A percentile compares a stretch with the other conserved stretches of the same genome.
Conservation (phyloP, 2,113 vertebrate genomes). For the Peromyscus californicus region DNA sequence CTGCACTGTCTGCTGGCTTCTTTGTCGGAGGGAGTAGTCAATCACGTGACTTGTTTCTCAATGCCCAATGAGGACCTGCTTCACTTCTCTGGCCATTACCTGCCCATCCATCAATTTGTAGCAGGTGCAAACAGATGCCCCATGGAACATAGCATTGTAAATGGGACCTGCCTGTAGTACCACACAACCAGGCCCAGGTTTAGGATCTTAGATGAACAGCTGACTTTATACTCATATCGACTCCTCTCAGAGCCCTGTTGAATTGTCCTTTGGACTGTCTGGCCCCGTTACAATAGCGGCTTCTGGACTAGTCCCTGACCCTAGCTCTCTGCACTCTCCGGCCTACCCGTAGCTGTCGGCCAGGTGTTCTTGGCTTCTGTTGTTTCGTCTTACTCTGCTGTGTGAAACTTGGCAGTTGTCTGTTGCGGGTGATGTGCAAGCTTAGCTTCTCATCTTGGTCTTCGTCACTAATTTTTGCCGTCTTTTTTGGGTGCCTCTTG, state of each 20-base stretch:
- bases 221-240: not conserved
- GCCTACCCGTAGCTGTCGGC: not conserved
- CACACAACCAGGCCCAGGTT: not conserved
- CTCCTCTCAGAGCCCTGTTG: not conserved
- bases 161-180: not conserved
- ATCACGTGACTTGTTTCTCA: not conserved
- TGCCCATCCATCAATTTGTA: not conserved
- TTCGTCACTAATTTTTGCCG: not conserved
- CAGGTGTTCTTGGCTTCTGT: slow-evolving; percentile 8
- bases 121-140: slow-evolving; percentile 9
- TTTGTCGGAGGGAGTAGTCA: not conserved
- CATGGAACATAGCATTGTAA: not conserved
- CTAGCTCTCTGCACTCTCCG: not conserved
- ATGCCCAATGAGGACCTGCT: not conserved
- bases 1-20: not conserved
- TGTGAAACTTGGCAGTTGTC: slow-evolving; percentile 6
- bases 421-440: not conserved
- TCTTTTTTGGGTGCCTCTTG: not conserved
- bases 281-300: not conserved
- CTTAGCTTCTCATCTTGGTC: not conserved
- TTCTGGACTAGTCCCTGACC: not conserved
- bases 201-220: not conserved
- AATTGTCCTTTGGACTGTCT: slow-evolving; percentile 23
- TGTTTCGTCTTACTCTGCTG: not conserved
- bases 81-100: not conserved